Conservation (phyloP, 2,888 invertebrate species). For the Julus scanicus region DNA sequence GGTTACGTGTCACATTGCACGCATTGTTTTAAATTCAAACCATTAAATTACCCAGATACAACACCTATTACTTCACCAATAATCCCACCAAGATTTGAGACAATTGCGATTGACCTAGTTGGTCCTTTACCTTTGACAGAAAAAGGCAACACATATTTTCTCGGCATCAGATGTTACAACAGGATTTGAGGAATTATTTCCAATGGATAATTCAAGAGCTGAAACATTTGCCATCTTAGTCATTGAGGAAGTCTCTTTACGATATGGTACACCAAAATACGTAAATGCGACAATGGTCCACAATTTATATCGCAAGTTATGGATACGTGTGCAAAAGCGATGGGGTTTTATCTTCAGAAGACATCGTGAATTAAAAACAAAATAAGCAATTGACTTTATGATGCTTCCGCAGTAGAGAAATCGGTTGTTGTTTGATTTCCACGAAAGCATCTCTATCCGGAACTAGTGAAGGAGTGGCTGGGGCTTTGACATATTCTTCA, state of each 20-base stretch:
- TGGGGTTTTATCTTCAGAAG: neutral
- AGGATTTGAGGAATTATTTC: slow-evolving; percentile 54
- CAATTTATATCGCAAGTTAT: neutral
- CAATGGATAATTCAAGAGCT: slow-evolving; percentile 37
- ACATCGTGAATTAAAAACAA: too few relatives aligned
- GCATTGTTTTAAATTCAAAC: slow-evolving; percentile 41
- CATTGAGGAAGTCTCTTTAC: slow-evolving; percentile 50
- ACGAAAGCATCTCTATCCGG: too few relatives aligned
- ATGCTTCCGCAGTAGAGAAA: too few relatives aligned
- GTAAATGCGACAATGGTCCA: neutral
- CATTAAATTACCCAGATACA: neutral
- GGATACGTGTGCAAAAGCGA: neutral
- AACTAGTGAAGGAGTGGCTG: too few relatives aligned
- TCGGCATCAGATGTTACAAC: neutral
- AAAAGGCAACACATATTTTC: neutral
- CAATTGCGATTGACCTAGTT: slow-evolving; percentile 41
- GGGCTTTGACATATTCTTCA: too few relatives aligned
- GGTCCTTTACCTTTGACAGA: slow-evolving; percentile 46
- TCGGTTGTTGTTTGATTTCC: too few relatives aligned
- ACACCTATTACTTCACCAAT: slow-evolving; percentile 13
- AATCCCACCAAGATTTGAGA: slow-evolving; percentile 34
- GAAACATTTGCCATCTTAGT: neutral
- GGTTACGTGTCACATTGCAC: slow-evolving; percentile 1
- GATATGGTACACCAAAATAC: too few relatives aligned
- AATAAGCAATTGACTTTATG: too few relatives aligned